phyloP scores from a whole-genome alignment of 2,888 invertebrate species.

The Erebia ligea region DNA sequence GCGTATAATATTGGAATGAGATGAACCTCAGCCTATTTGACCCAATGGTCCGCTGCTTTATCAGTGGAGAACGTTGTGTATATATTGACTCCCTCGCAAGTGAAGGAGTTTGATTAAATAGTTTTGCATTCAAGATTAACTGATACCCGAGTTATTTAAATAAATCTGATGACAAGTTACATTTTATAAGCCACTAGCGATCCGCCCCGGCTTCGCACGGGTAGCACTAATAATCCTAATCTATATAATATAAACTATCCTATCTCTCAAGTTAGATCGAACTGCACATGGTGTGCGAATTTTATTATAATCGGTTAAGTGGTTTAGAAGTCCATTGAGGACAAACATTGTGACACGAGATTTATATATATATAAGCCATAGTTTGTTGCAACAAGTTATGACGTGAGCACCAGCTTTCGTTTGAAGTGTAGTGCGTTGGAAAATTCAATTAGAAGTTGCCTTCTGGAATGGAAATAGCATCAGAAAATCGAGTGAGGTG shows the following conservation, averaged over 20 bases:
- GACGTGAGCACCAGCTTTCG: conserved; percentile 22
- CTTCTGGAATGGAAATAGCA: background rate
- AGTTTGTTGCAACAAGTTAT: conserved; percentile 18
- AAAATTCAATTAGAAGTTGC: conserved; percentile 18
- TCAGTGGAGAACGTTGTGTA: background rate
- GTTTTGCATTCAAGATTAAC: conserved; percentile 44
- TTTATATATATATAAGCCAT: too few species aligned
- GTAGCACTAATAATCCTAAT: too few species aligned
- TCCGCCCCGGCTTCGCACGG: too few species aligned
- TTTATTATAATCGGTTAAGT: too few species aligned
- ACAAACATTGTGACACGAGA: too few species aligned
- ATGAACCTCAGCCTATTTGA: background rate
- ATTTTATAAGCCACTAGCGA: too few species aligned
- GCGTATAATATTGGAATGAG: too few species aligned
- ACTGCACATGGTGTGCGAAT: too few species aligned
- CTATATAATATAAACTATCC: too few species aligned
- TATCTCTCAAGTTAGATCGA: too few species aligned
- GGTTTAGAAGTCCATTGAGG: too few species aligned
- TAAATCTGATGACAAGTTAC: conserved; percentile 29
- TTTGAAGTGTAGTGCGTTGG: conserved; percentile 21
- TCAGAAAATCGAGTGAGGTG: background rate
- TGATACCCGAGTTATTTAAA: conserved; percentile 44
- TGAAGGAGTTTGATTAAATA: background rate
- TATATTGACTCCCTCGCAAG: background rate
- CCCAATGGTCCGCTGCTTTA: background rate